phyloP scores from a whole-genome alignment of 2,888 invertebrate genomes.

The Ligdia adustata region DNA sequence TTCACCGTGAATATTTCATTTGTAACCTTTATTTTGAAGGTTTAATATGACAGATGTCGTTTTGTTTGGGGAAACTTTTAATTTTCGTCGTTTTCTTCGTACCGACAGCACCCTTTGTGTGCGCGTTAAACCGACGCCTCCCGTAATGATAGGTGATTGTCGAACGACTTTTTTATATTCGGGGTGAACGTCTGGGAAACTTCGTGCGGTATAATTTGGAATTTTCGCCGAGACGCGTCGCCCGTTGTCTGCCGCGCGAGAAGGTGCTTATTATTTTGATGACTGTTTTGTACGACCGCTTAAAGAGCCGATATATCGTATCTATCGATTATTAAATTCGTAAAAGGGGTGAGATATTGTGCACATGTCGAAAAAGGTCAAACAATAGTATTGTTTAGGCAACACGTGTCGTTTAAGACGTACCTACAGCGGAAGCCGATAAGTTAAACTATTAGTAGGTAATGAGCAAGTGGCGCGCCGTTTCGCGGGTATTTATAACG shows the following conservation, averaged over 20 bases:
- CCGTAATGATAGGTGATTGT: conserved; percentile 80
- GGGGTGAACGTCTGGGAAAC: conserved; percentile 70
- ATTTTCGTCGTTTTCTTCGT: conserved; percentile 76
- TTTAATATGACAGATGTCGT: conserved; percentile 83
- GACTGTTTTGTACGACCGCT: conserved; percentile 55
- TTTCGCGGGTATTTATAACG: conserved; percentile 79
- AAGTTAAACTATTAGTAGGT: conserved; percentile 79
- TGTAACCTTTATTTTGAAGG: conserved; percentile 82
- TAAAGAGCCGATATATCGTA: conserved; percentile 9
- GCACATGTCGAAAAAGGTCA: conserved; percentile 3
- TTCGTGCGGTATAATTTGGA: conserved; percentile 70
- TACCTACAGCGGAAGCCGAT: conserved; percentile 67
- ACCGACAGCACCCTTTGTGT: conserved; percentile 70
- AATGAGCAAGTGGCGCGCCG: conserved; percentile 72
- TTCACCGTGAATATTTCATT: conserved; percentile 84
- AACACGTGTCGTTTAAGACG: conserved; percentile 41
- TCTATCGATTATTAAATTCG: conserved; percentile 35
- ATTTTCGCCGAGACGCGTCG: conserved; percentile 62
- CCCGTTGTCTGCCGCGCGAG: conserved; percentile 56
- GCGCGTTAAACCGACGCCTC: conserved; percentile 68
- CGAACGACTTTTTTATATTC: conserved; percentile 63
- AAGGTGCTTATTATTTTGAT: conserved; percentile 71
- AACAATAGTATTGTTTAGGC: conserved; percentile 2
- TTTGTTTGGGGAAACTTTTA: conserved; percentile 82
- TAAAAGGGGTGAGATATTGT: conserved; percentile 37